Base-by-base conservation (phyloP, 1,140 invertebrate species). In the Odontomachus brunneus region DNA sequence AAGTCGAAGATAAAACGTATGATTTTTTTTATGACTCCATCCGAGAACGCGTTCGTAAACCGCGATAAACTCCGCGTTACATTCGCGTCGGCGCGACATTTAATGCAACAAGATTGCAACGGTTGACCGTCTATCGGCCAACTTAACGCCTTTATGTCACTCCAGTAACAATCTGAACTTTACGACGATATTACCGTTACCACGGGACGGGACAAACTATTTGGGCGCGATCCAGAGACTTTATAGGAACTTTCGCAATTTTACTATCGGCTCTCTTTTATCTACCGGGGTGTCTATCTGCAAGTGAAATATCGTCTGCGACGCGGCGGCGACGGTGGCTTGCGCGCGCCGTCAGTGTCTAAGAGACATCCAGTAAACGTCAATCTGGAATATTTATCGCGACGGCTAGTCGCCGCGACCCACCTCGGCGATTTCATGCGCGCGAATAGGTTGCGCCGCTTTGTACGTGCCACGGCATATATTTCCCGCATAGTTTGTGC, bases 321-420 rank as follows among this genome's bases (percentile, higher is more conserved):
- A n/a, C 51, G 49, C n/a, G 44, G 38, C 38, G 38, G 38, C 38
- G 9, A 0, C 38, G 38, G 38, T 11, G 38, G 38, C 38, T 5
- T 2, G 29, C 29, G 38, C n/a, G 38, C 38, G 38, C 26, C 60
- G 26, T 51, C 24, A 24, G n/a, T 24, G 67, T 82, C 53, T 86
- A 82, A 82, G 26, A 69, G 67, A 81, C 75, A 63, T 73, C 24
- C 59, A 48, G 15, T 66, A 73, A 85, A 85, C 29, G 84, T 85
- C 59, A 62, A 72, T 81, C 29, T 19, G 33, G 44, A 71, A 85
- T 86, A 81, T 85, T 86, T 85, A 85, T 86, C 84, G 19, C 24
- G n/a, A 11, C 51, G 26, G 62, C 66, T 26, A 48, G 33, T 15
- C n/a, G 15, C 29, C 48, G 5, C 17, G 29, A 33, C 2, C 48